phyloP scores from a whole-genome alignment of 92 coral and sea anemone species.

The Heteractis magnifica region DNA sequence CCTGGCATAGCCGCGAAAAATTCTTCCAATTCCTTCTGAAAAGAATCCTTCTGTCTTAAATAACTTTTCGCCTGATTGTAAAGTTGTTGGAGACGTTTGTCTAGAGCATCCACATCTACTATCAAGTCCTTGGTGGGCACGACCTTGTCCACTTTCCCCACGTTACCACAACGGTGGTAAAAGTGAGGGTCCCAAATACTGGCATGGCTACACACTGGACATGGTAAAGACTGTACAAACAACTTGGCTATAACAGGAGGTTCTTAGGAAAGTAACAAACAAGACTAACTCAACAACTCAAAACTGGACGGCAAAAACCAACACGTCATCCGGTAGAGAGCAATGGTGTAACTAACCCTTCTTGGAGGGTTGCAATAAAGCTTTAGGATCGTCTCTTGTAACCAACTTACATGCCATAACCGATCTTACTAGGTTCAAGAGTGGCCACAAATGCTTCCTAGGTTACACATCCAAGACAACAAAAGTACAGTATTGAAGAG shows the following conservation, averaged over 20 bases:
- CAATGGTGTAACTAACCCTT: constrained; percentile 37
- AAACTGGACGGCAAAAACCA: constrained; percentile 45
- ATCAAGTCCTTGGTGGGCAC: background rate
- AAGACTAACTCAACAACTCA: background rate
- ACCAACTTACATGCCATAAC: constrained; percentile 28
- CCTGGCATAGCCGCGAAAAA: constrained; percentile 33
- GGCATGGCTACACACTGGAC: constrained; percentile 8
- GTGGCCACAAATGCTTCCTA: constrained; percentile 65
- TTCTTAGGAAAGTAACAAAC: background rate
- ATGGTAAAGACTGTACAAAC: constrained; percentile 6
- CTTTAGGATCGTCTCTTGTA: constrained; percentile 21
- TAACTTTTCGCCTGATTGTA: constrained; percentile 28
- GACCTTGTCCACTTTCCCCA: background rate
- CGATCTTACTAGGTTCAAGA: constrained; percentile 28
- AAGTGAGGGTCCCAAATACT: background rate
- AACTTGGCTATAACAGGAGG: constrained; percentile 6
- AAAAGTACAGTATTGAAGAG: constrained; percentile 31
- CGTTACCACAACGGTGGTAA: constrained; percentile 2
- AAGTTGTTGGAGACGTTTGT: constrained; percentile 19
- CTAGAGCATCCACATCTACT: background rate
- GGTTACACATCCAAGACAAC: constrained; percentile 43
- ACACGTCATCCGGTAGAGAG: constrained; percentile 47
- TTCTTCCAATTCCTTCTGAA: constrained; percentile 20
- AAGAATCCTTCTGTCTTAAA: constrained; percentile 30
- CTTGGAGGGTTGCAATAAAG: constrained; percentile 45